Base-by-base conservation (phyloP, 2,888 invertebrate species). In the Apoderus coryli region DNA sequence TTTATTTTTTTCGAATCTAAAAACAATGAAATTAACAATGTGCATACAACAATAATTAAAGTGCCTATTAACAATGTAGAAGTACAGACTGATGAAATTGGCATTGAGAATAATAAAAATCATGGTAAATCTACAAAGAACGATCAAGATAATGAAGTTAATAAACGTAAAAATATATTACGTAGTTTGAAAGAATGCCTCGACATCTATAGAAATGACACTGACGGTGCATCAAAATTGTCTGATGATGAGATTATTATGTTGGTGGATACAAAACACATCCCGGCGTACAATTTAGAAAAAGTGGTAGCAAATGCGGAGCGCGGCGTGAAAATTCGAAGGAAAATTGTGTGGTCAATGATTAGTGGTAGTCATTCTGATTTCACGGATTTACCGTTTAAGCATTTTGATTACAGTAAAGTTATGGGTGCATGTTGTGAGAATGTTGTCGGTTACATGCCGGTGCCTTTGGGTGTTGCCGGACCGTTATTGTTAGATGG, bases 401-500 rank as follows among this genome's bases (percentile, higher is more conserved):
- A 70, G 30, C 69, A 78, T 50, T 93, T 85, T 53, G 86, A 92
- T 54, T 93, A 92, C 52, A 73, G 70, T 32, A 77, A 76, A 41
- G 51, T 85, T 0, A 61, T 81, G 48, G 88, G 89, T 33, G 76
- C 82, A 7, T 98, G 96, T 52, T 96, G 95, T 59, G 96, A 98
- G 56, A 96, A 96, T 59, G 92, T 96, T 0, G 73, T 98, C 11
- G 96, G 96, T 0, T 95, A 85, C 55, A 72, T 93, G 29, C 93
- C 95, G 2, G 72, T 96, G 4, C 96, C 96, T 0, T 75, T 95
- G 0, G 96, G 96, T 0, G 75, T 89, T 39, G 95, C 86, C 2
- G 96, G 96, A 0, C 96, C 96, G 0, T 60, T 98, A 14, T 56
- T 76, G 1, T 62, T 95, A 2, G 86, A 95, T 56, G 85, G 79